These are phyloP conservation scores for Eupeodes latifasciatus DNA, from an alignment of 2,888 invertebrate genomes.

Conservation along the genomic window DNA sequence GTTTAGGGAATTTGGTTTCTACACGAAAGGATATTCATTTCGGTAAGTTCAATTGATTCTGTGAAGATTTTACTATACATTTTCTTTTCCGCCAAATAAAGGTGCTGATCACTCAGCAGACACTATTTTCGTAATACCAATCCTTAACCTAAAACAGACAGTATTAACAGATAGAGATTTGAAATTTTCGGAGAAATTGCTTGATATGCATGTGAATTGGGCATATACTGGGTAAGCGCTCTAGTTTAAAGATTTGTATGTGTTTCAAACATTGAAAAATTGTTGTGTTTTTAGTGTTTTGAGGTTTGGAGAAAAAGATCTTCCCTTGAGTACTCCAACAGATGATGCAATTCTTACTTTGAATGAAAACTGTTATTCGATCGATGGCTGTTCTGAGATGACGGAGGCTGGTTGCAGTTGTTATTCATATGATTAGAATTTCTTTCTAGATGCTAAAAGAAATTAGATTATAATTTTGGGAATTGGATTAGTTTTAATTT, in stretches of 20 bases:
- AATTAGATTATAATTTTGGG: neutral
- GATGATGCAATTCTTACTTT: slow-evolving; percentile 24
- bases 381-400: slow-evolving; percentile 23
- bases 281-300: slow-evolving; percentile 6
- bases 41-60: slow-evolving; percentile 85
- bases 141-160: neutral
- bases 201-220: slow-evolving; percentile 40
- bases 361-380: slow-evolving; percentile 54
- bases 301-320: slow-evolving; percentile 19
- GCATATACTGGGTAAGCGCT: slow-evolving; percentile 45
- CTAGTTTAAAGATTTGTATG: neutral
- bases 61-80: neutral
- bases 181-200: slow-evolving; percentile 17
- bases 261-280: neutral
- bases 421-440: slow-evolving; percentile 12
- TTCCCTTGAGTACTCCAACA: slow-evolving; percentile 30
- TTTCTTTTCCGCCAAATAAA: neutral
- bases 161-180: slow-evolving; percentile 28
- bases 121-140: slow-evolving; percentile 36
- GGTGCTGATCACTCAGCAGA: slow-evolving; percentile 58
- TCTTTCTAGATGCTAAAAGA: no score
- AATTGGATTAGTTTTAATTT: neutral
- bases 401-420: slow-evolving; percentile 6
- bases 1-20: slow-evolving; percentile 86
- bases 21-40: slow-evolving; percentile 82